Conservation (phyloP, 2,888 invertebrate genomes). For the Thereva unica region DNA sequence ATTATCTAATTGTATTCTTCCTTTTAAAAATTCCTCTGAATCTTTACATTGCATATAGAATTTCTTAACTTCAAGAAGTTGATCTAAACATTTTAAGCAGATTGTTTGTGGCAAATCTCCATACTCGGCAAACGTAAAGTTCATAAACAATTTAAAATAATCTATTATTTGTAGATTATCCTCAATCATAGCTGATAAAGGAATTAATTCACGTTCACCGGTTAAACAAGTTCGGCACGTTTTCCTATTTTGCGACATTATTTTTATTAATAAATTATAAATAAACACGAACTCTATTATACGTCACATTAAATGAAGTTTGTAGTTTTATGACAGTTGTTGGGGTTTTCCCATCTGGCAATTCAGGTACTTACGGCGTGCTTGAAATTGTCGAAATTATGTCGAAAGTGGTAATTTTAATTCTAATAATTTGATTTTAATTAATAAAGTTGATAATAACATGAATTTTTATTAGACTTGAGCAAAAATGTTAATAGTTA, state of each 20-base stretch:
- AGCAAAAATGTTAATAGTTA: too few species aligned
- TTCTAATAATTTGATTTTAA: too few species aligned
- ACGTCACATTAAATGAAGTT: too few species aligned
- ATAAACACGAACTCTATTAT: too few species aligned
- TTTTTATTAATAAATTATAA: not conserved
- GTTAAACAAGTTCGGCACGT: constrained; percentile 20
- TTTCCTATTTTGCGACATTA: constrained; percentile 15
- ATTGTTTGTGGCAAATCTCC: constrained; percentile 28
- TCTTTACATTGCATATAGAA: constrained; percentile 23
- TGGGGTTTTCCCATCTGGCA: too few species aligned
- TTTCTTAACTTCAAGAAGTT: constrained; percentile 17
- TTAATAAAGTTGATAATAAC: too few species aligned
- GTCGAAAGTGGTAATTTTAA: too few species aligned
- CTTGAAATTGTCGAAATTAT: too few species aligned
- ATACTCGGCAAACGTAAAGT: constrained; percentile 6
- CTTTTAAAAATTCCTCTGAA: constrained; percentile 12
- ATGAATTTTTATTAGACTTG: too few species aligned
- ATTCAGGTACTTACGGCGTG: too few species aligned
- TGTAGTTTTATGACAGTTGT: too few species aligned
- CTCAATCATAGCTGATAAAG: constrained; percentile 1
- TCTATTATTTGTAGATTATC: constrained; percentile 1
- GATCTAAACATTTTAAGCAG: constrained; percentile 29
- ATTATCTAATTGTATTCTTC: not conserved
- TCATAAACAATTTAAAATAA: constrained; percentile 22
- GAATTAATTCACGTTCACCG: constrained; percentile 8